These are phyloP conservation scores for Formicarius rufipectus DNA, from an alignment of 2,113 vertebrate species.

Conservation along the genomic window DNA sequence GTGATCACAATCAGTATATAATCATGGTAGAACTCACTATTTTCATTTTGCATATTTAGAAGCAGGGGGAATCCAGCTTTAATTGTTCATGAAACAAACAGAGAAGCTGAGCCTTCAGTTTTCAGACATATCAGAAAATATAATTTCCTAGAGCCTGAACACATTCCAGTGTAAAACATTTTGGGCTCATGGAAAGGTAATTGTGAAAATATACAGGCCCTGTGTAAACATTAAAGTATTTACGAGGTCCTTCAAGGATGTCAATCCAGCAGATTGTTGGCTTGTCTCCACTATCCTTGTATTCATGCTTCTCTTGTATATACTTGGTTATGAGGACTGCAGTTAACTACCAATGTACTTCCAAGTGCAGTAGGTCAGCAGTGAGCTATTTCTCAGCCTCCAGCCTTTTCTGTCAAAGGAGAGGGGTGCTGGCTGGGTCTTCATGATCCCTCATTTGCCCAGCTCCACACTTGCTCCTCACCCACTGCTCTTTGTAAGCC, in stretches of 20 bases:
- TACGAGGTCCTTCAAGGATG: slow-evolving; percentile 4
- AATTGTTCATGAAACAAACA: neutral
- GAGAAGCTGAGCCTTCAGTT: slow-evolving; percentile 14
- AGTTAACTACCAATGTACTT: neutral
- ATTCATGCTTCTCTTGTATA: neutral
- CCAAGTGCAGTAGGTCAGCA: neutral
- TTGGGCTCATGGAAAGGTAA: slow-evolving; percentile 5
- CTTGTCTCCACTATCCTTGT: neutral
- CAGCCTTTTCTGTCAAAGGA: neutral
- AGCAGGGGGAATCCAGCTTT: neutral
- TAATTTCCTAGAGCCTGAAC: neutral
- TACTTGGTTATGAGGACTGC: neutral
- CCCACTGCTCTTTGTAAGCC: neutral
- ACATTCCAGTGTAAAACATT: slow-evolving; percentile 1
- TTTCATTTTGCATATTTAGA: neutral
- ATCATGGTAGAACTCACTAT: neutral
- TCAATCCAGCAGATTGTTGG: neutral
- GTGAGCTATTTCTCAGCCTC: neutral
- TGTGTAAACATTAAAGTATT: slow-evolving; percentile 32
- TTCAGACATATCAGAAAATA: neutral
- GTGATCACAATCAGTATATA: neutral
- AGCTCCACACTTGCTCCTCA: neutral
- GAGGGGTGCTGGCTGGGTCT: fast-evolving
- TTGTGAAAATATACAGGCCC: slow-evolving; percentile 18
- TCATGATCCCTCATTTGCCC: neutral